Percentiles rank a stretch among this genome's conserved stretches.
phyloP scores from a whole-genome alignment of 2,888 invertebrate genomes.

The Agrotis clavis region DNA sequence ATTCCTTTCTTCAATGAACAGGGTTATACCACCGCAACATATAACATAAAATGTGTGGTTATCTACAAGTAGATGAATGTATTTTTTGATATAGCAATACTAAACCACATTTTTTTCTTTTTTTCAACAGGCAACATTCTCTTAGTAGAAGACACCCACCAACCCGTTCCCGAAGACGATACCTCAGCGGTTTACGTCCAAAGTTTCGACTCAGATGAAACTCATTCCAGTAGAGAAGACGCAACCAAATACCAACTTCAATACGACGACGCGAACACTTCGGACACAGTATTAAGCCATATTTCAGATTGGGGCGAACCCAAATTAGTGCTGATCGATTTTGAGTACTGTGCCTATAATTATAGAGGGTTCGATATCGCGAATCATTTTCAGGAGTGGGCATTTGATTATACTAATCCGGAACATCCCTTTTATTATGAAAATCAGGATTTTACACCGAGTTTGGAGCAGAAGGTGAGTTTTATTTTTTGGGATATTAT shows the following conservation, averaged over 20 bases:
- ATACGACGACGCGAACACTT: conserved; percentile 80
- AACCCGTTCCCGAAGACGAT: conserved; percentile 70
- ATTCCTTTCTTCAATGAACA: no score
- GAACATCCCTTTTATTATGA: conserved; percentile 95
- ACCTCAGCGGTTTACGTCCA: conserved; percentile 68
- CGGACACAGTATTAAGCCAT: conserved; percentile 75
- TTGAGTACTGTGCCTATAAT: conserved; percentile 99
- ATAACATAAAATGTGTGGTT: no score
- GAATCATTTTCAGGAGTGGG: conserved; percentile 98
- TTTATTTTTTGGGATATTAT: no score
- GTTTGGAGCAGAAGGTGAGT: conserved; percentile 94
- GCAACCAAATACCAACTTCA: conserved; percentile 58
- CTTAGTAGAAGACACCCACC: conserved; percentile 81
- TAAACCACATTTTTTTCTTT: not conserved
- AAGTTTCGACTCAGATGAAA: conserved; percentile 63
- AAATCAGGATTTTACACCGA: conserved; percentile 93
- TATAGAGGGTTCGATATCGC: conserved; percentile 97
- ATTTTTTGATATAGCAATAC: conserved; percentile 13
- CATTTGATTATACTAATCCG: conserved; percentile 96
- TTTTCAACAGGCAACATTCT: conserved; percentile 89
- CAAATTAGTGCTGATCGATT: conserved; percentile 96
- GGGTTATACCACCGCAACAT: no score
- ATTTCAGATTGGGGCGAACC: conserved; percentile 89
- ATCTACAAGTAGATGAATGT: not conserved
- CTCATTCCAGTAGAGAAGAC: fast-evolving